A percentile compares a stretch with the other conserved stretches of the same genome.
Evolutionary conservation across 2,113 vertebrate species (phyloP).

Genomic region (Ardeotis arabs): DNA sequence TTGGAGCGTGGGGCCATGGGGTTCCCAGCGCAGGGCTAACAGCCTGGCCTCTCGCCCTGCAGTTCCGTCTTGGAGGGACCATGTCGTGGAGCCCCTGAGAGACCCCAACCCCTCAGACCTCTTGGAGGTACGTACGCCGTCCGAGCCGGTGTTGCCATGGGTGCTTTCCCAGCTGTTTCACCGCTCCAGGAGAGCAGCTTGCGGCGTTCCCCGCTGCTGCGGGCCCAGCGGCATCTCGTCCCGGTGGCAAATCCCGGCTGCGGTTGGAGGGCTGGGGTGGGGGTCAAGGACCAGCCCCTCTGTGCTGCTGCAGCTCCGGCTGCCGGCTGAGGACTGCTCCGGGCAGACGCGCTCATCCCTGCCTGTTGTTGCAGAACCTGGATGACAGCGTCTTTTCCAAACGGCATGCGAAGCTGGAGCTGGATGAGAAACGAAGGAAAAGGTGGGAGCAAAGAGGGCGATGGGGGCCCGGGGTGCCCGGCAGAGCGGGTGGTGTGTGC

Average conservation of each 20-base stretch:
- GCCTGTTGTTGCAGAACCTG: slow-evolving; percentile 75
- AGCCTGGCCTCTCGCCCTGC: background rate
- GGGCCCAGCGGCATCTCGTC: fast-evolving
- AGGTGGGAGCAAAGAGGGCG: slow-evolving; percentile 74
- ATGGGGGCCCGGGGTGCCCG: background rate
- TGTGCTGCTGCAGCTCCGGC: fast-evolving
- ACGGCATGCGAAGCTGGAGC: slow-evolving; percentile 92
- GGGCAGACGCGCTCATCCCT: fast-evolving
- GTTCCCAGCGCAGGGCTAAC: background rate
- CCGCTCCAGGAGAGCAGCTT: fast-evolving
- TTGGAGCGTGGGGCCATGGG: fast-evolving
- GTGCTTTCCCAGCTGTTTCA: background rate
- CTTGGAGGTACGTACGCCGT: slow-evolving; percentile 82
- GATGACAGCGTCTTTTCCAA: slow-evolving; percentile 93
- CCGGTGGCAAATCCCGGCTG: fast-evolving
- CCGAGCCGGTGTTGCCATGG: fast-evolving
- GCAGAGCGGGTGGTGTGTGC: background rate
- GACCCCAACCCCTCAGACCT: slow-evolving; percentile 83
- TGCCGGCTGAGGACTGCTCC: fast-evolving
- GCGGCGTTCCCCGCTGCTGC: fast-evolving
- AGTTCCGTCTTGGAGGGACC: slow-evolving; percentile 98
- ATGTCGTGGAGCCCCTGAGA: slow-evolving; percentile 88
- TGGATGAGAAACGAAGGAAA: slow-evolving; percentile 98
- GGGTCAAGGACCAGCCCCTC: background rate
- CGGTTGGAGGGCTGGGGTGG: fast-evolving